Evolutionary conservation across 2,888 invertebrate genomes (phyloP).

Genomic region (Falcaria lacertinaria): DNA sequence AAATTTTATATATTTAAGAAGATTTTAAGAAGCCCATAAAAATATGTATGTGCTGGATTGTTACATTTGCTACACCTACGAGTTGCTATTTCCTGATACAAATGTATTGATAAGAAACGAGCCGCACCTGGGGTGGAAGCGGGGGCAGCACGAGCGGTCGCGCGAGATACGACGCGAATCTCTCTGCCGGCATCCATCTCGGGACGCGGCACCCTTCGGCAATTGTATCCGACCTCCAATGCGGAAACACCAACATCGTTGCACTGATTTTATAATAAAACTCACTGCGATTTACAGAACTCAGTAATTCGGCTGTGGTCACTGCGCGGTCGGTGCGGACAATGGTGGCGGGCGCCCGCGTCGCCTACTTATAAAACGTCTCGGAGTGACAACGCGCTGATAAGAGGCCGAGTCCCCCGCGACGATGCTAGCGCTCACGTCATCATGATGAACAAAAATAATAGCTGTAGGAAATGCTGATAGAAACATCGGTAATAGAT

Average conservation of each 20-base stretch:
- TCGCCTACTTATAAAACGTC: constrained; percentile 73
- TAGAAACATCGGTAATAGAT: too few species aligned
- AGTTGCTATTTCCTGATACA: too few species aligned
- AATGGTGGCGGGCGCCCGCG: constrained; percentile 56
- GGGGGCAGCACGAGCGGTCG: constrained; percentile 49
- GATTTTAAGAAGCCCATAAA: too few species aligned
- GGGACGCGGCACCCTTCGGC: constrained; percentile 57
- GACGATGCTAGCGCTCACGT: constrained; percentile 36
- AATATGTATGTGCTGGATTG: too few species aligned
- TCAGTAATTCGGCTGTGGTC: constrained; percentile 41
- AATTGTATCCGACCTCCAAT: constrained; percentile 58
- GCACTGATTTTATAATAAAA: constrained; percentile 13
- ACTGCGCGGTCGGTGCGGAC: constrained; percentile 54
- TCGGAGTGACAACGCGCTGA: constrained; percentile 63
- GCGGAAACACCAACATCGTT: constrained; percentile 72
- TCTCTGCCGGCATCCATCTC: constrained; percentile 67
- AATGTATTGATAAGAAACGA: constrained; percentile 1
- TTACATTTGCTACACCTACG: not conserved
- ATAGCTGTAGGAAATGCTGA: too few species aligned
- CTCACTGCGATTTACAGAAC: constrained; percentile 22
- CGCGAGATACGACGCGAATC: constrained; percentile 68
- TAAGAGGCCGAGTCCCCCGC: constrained; percentile 71
- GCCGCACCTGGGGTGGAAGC: constrained; percentile 60
- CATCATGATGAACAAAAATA: not conserved
- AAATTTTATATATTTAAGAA: too few species aligned